Percentiles rank a stretch among this genome's conserved stretches.
Evolutionary conservation across 2,797 vertebrate species (phyloP).

Genomic region (Natrix natrix): DNA sequence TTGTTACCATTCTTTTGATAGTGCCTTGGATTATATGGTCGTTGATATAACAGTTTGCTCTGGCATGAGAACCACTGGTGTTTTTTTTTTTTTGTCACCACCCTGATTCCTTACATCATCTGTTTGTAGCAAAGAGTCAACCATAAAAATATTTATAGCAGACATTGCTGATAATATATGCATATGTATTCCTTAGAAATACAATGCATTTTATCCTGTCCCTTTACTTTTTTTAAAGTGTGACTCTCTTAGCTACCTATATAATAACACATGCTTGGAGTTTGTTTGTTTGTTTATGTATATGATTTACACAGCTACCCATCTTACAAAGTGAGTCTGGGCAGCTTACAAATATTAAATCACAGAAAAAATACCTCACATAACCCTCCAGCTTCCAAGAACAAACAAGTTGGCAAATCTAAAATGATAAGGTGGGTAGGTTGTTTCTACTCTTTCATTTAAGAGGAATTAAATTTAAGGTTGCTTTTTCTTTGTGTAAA

Average conservation of each 20-base stretch:
- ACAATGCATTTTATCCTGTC: neutral
- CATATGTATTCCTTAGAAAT: neutral
- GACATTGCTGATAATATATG: neutral
- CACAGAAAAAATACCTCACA: neutral
- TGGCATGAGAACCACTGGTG: neutral
- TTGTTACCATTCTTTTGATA: neutral
- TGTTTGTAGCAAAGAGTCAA: neutral
- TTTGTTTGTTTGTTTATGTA: neutral
- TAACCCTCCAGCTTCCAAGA: neutral
- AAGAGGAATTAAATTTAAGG: neutral
- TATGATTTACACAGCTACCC: neutral
- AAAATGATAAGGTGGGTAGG: neutral
- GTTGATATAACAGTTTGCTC: neutral
- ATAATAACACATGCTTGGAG: neutral
- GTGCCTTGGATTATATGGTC: neutral
- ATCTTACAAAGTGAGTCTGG: neutral
- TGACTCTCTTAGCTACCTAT: neutral
- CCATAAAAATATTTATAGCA: neutral
- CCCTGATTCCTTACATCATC: neutral
- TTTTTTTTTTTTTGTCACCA: neutral
- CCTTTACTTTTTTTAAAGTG: neutral
- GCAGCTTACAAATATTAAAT: neutral
- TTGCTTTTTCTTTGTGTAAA: neutral
- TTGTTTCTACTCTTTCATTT: neutral
- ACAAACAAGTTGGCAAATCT: neutral